Percentiles rank a stretch among this genome's conserved stretches.
These are phyloP conservation scores for Helicolenus hilgendorfi DNA, from an alignment of 2,797 vertebrate species.

Conservation along the genomic window DNA sequence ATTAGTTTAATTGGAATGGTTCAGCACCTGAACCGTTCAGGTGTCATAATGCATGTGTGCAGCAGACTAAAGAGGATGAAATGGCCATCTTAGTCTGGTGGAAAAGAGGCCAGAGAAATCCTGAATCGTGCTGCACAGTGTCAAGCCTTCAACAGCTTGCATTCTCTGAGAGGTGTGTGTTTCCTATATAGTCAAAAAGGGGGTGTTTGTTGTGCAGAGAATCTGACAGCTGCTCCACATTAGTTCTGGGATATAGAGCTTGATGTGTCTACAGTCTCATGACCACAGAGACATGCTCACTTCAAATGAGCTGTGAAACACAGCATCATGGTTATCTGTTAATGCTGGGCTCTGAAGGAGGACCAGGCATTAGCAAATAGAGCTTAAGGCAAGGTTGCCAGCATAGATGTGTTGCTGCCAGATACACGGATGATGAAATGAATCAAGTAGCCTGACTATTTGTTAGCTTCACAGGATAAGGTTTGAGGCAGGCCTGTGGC, in stretches of 20 bases:
- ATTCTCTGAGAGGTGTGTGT: constrained; percentile 33
- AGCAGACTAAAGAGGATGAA: constrained; percentile 8
- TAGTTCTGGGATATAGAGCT: constrained; percentile 78
- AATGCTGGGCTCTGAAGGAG: constrained; percentile 44
- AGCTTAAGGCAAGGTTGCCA: constrained; percentile 24
- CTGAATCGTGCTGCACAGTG: constrained; percentile 20
- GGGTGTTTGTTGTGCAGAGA: constrained; percentile 65
- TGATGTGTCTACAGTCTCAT: constrained; percentile 75
- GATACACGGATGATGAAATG: constrained; percentile 8
- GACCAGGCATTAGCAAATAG: constrained; percentile 45
- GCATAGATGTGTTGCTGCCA: constrained; percentile 1
- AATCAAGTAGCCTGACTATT: constrained; percentile 11
- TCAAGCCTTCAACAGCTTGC: constrained; percentile 24
- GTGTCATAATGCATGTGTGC: constrained; percentile 1
- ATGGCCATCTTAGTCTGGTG: background rate
- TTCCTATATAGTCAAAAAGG: constrained; percentile 54
- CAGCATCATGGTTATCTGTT: constrained; percentile 60
- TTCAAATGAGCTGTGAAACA: constrained; percentile 82
- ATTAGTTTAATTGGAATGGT: constrained; percentile 31
- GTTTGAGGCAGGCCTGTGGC: background rate
- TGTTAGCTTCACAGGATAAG: constrained; percentile 13
- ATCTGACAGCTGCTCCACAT: constrained; percentile 84
- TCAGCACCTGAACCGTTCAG: constrained; percentile 18
- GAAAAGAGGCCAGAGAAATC: background rate
- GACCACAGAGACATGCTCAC: constrained; percentile 74